Base-by-base conservation (phyloP, 2,888 invertebrate species). In the Cheilosia scutellata region DNA sequence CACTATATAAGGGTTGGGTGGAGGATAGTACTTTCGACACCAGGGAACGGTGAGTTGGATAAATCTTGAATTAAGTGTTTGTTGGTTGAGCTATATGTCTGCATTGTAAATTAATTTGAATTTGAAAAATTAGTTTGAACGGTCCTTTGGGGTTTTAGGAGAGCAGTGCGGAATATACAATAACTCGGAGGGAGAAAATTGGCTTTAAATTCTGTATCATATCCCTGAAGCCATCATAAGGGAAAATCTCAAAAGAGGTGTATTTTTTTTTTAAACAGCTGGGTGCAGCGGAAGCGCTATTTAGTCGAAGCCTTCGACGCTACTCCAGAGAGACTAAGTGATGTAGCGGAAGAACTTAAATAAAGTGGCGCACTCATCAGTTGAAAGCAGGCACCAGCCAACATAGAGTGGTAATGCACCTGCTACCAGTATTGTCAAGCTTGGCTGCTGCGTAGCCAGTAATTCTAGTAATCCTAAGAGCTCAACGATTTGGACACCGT, bases 31-130 rank as follows among this genome's bases (percentile, higher is more conserved):
- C 27, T 27, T 25, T 20, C 29, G 7, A 11, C 42, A 9, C 9
- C 9, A 16, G 9, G 2, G 5, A 20, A n/a, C 51, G 60, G 11
- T 40, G 42, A 55, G 29, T 63, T 53, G 70, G 37, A 71, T 78
- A 71, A 78, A 78, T 78, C 57, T 78, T 71, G 47, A 63, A 78
- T 78, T 57, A 78, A 78, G 55, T 77, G 77, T 77, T 62, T 53
- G 60, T 53, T 47, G 68, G 51, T 13, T 49, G 47, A 20, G 57
- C 44, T 16, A 16, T 20, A 4, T 42, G 16, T 44, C 16, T 68
- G 66, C 4, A 57, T 51, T 33, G 58, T 66, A 68, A 66, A 68
- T 68, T 68, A 68, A 76, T 76, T 76, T 31, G 7, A 70, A 47
- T 33, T 57, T 7, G 16, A 5, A 13, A 47, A 25, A 47, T 55